phyloP scores from a whole-genome alignment of 2,797 vertebrate species.

The Lutjanus argentimaculatus region DNA sequence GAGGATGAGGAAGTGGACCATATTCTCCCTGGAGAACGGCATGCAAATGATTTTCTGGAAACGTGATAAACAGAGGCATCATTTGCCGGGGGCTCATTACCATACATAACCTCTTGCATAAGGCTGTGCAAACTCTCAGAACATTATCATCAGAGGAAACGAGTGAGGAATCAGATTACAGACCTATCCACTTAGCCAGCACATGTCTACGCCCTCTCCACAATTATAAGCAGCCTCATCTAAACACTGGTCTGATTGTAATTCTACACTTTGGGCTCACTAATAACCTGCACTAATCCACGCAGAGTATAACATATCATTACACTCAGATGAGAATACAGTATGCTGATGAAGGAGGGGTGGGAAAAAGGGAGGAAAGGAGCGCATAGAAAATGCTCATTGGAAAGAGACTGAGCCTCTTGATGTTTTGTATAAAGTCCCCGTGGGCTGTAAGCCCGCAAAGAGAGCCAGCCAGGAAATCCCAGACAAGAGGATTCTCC shows the following conservation, averaged over 20 bases:
- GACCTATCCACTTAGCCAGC: conserved; percentile 61
- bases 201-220: conserved; percentile 59
- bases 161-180: conserved; percentile 70
- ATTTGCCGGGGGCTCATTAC: conserved; percentile 65
- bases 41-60: conserved; percentile 70
- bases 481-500: conserved; percentile 58
- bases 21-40: conserved; percentile 57
- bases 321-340: conserved; percentile 67
- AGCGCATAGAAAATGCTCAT: conserved; percentile 8
- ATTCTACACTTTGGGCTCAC: conserved; percentile 71
- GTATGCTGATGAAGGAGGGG: conserved; percentile 46
- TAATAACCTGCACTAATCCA: conserved; percentile 80
- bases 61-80: conserved; percentile 66
- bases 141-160: conserved; percentile 65
- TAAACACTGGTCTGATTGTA: conserved; percentile 77
- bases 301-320: conserved; percentile 70
- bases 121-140: conserved; percentile 45
- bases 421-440: conserved; percentile 43
- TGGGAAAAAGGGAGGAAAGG: conserved; percentile 23
- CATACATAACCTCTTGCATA: conserved; percentile 66
- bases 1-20: conserved; percentile 67
- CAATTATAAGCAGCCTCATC: conserved; percentile 67
- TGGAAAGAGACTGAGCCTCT: conserved; percentile 50
- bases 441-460: conserved; percentile 35
- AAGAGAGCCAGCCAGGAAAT: conserved; percentile 51